Evolutionary conservation across 2,113 vertebrate species (phyloP), one percentile per base, ranked within the genome.

Genomic region (Proteles cristata): DNA sequence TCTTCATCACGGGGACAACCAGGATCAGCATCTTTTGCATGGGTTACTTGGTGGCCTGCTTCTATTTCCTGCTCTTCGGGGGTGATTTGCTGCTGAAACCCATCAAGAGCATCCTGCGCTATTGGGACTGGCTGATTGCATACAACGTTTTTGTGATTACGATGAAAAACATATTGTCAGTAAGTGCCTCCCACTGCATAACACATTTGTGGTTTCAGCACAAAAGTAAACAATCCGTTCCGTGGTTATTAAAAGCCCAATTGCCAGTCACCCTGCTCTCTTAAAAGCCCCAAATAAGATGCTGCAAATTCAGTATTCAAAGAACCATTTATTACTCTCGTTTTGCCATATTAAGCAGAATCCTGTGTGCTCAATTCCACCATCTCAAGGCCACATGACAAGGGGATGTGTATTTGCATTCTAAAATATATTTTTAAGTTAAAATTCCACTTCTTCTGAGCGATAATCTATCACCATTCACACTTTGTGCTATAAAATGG

Each of bases 101-200:
- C 74, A 99, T 99, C 98, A 99, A 99, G 97, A 99, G 99, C 98
- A 99, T 99, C 93, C 99, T 99, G 31, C 99, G 98, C 95, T 99
- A 99, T 98, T 99, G 99, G 99, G 99, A 99, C 98, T 99, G 99
- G 99, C 99, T 99, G 95, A 99, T 99, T 80, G 99, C 99, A 10
- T 99, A 99, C 98, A 99, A 99, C 0, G 98, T 99, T 85, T 99
- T 99, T 10, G 99, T 99, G n/a, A 99, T 99, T 98, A 99, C 99
- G 5, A 99, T 99, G 99, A 99, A 99, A 98, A 99, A 99, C 90
- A 99, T 99, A 96, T 98, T 99, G 19, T 99, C 99, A 1, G 99
- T 99, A 96, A 98, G 99, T 96, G 55, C 10, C 53, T 73, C 16
- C 63, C 63, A 26, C 33, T 43, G 6, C 28, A 25, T 76, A 85